A percentile compares a stretch with the other conserved stretches of the same genome.
Evolutionary conservation across 2,797 vertebrate genomes (phyloP).

Genomic region (Rhincodon typus): DNA sequence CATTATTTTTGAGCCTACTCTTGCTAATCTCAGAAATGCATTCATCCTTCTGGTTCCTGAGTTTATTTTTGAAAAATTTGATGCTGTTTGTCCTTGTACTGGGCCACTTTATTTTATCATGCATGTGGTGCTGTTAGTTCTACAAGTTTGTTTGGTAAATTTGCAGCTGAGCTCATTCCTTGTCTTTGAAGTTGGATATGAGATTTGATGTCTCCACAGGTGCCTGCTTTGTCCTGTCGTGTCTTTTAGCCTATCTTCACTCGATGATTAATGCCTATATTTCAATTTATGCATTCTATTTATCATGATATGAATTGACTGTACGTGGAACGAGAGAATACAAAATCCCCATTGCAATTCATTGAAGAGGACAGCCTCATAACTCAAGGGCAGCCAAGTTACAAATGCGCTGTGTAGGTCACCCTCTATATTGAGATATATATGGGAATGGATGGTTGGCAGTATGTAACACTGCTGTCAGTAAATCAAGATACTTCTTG

Average conservation of each 20-base stretch:
- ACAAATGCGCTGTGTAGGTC: background rate
- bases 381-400: background rate
- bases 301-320: constrained; percentile 6
- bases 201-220: background rate
- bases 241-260: background rate
- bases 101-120: background rate
- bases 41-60: background rate
- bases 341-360: constrained; percentile 15
- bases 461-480: background rate
- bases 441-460: background rate
- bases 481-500: background rate
- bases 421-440: constrained; percentile 5
- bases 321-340: background rate
- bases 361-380: background rate
- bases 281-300: constrained; percentile 21
- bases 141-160: background rate
- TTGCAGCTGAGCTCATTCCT: background rate
- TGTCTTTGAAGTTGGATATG: background rate
- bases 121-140: background rate
- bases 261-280: background rate
- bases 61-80: background rate
- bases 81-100: background rate
- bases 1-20: background rate
- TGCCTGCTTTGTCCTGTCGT: constrained; percentile 7
- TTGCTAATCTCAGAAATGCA: background rate